Conservation (phyloP, 2,888 invertebrate species). For the Dendrolimus houi region DNA sequence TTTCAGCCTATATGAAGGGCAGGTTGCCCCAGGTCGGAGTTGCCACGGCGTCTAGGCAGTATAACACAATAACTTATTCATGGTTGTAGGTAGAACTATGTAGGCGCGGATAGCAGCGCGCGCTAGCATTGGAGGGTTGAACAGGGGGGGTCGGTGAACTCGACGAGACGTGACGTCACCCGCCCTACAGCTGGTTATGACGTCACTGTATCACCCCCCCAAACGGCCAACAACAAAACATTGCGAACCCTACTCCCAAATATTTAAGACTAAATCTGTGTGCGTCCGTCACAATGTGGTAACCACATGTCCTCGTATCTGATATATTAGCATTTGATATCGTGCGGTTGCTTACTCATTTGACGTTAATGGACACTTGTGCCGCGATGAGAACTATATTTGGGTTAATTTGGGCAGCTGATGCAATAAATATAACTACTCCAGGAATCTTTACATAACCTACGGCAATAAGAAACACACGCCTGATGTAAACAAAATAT, state of each 20-base stretch:
- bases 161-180: slow-evolving; percentile 63
- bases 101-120: slow-evolving; percentile 35
- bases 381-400: slow-evolving; percentile 32
- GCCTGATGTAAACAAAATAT: too few relatives aligned
- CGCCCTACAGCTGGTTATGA: slow-evolving; percentile 72
- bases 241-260: slow-evolving; percentile 41
- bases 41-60: slow-evolving; percentile 31
- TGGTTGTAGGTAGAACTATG: slow-evolving; percentile 37
- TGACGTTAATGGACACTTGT: slow-evolving; percentile 45
- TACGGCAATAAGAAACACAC: too few relatives aligned
- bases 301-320: slow-evolving; percentile 51
- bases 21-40: slow-evolving; percentile 65
- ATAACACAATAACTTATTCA: slow-evolving; percentile 62
- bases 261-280: slow-evolving; percentile 51
- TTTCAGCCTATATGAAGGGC: slow-evolving; percentile 26
- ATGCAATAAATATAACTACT: slow-evolving; percentile 10
- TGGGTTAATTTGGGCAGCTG: slow-evolving; percentile 27
- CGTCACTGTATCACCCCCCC: slow-evolving; percentile 53
- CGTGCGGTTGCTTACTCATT: slow-evolving; percentile 44
- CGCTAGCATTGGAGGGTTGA: slow-evolving; percentile 44
- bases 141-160: slow-evolving; percentile 52
- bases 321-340: slow-evolving; percentile 53
- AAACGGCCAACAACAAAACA: slow-evolving; percentile 38
- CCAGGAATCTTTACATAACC: background rate
- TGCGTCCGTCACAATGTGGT: slow-evolving; percentile 34